Evolutionary conservation across 1,140 invertebrate genomes (phyloP), one percentile per base, ranked within the genome.

Genomic region (Dreissena rostriformis): DNA sequence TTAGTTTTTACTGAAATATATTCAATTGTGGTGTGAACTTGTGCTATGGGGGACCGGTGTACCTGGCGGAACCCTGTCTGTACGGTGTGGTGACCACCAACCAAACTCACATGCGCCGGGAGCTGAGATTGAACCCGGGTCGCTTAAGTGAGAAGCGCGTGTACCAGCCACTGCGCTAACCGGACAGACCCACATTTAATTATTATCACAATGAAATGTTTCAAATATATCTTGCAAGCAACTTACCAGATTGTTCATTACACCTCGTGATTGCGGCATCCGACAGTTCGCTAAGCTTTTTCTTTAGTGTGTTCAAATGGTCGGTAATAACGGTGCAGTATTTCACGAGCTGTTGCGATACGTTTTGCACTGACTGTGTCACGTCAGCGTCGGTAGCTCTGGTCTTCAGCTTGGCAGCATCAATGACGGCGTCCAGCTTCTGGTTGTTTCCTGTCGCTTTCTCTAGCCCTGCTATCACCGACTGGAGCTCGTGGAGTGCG

Each of bases 181-280:
- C 39, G 39, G 39, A 39, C 39, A 39, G 39, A 5, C 39, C 39
- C 4, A 39, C 39, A 39, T 39, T 39, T 2, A 2, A 39, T 39
- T 39, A 39, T 39, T 5, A 5, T 39, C 4, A 39, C 39, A 39
- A 5, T 39, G 2, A 39, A 39, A 39, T 8, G 39, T 39, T 39
- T 39, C 8, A 39, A 39, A 39, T 39, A 39, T 39, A 39, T 39
- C 39, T 39, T 39, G 8, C 39, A 39, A 39, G 39, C 2, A 39
- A 61, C 57, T 4, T 52, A 75, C 73, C 73, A 11, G 73, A 75
- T 26, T 75, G 61, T 17, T 75, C n/a, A 29, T 75, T 29, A 63
- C 73, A 75, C 61, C 73, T 75, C 26, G 15, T 24, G 39, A 63
- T 57, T 22, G 61, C 73, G 0, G 73, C 73, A 39, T 75, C 55